Evolutionary conservation across 2,113 vertebrate genomes (phyloP).

Genomic region (Micronycteris hirsuta): DNA sequence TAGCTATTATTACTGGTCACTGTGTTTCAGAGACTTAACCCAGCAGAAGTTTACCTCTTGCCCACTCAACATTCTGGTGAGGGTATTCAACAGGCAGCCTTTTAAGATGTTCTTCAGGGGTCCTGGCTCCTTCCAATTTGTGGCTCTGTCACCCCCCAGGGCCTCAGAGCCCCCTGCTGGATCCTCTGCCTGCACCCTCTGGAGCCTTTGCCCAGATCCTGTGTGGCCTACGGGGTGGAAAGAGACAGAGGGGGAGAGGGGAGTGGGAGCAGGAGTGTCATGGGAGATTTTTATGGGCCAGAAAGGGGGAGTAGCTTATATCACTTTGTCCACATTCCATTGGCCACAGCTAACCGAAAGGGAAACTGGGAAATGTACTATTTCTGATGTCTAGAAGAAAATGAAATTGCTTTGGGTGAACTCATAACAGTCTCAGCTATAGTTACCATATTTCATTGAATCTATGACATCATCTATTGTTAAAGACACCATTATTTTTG

Average conservation of each 20-base stretch:
- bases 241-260: not conserved
- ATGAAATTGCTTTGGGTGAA: not conserved
- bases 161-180: not conserved
- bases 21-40: not conserved
- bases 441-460: not conserved
- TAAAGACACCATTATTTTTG: conserved; percentile 8
- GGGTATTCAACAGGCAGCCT: not conserved
- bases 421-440: not conserved
- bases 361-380: not conserved
- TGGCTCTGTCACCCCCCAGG: not conserved
- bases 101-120: not conserved
- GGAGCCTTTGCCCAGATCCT: not conserved
- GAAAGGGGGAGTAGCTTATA: not conserved
- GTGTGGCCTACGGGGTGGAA: not conserved
- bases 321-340: not conserved
- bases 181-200: not conserved
- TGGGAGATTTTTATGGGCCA: not conserved
- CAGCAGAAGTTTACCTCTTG: not conserved
- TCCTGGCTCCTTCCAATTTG: not conserved
- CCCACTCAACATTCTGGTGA: not conserved
- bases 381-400: not conserved
- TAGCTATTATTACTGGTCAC: no score
- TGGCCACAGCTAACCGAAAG: not conserved
- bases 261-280: fast-evolving
- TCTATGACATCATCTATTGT: not conserved